phyloP scores from a whole-genome alignment of 1,140 invertebrate species.

The Conopomorpha cramerella region DNA sequence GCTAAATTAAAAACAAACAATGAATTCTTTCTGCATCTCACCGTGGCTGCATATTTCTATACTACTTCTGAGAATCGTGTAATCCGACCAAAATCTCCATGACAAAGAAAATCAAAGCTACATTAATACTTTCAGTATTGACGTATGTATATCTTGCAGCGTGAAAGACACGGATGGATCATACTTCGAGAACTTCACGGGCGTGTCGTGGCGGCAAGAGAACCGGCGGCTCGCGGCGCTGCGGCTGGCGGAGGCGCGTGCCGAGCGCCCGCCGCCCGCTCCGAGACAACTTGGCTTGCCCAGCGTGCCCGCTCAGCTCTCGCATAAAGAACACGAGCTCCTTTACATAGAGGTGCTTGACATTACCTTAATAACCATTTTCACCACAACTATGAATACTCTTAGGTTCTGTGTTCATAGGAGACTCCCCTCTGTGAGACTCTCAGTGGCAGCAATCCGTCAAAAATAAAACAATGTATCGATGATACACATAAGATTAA shows the following conservation, averaged over 20 bases:
- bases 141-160: slow-evolving; percentile 38
- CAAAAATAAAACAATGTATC: too few relatives aligned
- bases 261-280: slow-evolving; percentile 68
- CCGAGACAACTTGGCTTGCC: slow-evolving; percentile 70
- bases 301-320: slow-evolving; percentile 66
- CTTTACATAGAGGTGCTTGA: slow-evolving; percentile 85
- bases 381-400: too few relatives aligned
- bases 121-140: background rate
- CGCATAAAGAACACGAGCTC: slow-evolving; percentile 79
- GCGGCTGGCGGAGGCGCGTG: slow-evolving; percentile 72
- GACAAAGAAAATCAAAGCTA: background rate
- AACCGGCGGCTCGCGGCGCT: slow-evolving; percentile 78
- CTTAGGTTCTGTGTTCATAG: too few relatives aligned
- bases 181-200: slow-evolving; percentile 92
- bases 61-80: too few relatives aligned
- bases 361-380: too few relatives aligned
- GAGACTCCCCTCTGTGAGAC: too few relatives aligned
- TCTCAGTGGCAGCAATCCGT: too few relatives aligned
- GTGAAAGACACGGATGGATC: slow-evolving; percentile 92
- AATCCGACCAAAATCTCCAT: too few relatives aligned
- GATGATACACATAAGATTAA: too few relatives aligned
- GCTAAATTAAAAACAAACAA: too few relatives aligned
- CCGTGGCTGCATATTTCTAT: background rate
- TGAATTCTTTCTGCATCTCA: too few relatives aligned
- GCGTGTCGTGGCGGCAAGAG: slow-evolving; percentile 86